Percentiles rank a stretch among this genome's conserved stretches.
Conservation (phyloP, 1,140 invertebrate species). For the Schlechtendalia chinensis region DNA sequence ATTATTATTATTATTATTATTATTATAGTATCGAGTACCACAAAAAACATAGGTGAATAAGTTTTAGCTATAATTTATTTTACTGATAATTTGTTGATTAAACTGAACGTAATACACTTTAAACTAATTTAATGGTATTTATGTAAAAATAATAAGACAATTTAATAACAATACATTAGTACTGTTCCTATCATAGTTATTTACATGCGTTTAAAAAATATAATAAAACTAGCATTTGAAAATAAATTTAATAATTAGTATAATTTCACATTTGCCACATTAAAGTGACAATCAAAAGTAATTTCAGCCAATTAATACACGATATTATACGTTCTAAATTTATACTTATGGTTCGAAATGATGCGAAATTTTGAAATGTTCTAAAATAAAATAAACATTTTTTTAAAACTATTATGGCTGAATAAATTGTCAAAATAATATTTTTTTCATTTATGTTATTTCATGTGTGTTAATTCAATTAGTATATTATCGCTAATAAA, state of each 20-base stretch:
- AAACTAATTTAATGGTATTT: background rate
- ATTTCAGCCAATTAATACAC: background rate
- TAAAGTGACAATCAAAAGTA: slow-evolving; percentile 15
- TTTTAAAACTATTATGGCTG: background rate
- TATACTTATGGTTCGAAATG: background rate
- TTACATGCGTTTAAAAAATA: too few species aligned
- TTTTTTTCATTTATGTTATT: slow-evolving; percentile 7
- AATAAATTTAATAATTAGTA: background rate
- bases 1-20: too few species aligned
- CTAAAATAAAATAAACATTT: background rate
- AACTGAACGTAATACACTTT: background rate
- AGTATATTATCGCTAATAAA: slow-evolving; percentile 1
- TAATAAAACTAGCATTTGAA: background rate
- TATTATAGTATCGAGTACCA: background rate
- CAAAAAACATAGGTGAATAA: background rate
- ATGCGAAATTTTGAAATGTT: background rate
- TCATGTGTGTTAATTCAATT: background rate
- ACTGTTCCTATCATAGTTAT: background rate
- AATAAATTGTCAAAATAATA: background rate
- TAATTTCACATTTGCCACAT: background rate
- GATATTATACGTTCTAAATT: background rate
- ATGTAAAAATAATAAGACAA: background rate
- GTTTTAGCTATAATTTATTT: slow-evolving; percentile 5
- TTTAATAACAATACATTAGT: background rate
- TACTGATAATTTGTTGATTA: background rate